These are phyloP conservation scores for Chaetorhynchus papuensis DNA, from an alignment of 2,113 vertebrate genomes.

Conservation along the genomic window DNA sequence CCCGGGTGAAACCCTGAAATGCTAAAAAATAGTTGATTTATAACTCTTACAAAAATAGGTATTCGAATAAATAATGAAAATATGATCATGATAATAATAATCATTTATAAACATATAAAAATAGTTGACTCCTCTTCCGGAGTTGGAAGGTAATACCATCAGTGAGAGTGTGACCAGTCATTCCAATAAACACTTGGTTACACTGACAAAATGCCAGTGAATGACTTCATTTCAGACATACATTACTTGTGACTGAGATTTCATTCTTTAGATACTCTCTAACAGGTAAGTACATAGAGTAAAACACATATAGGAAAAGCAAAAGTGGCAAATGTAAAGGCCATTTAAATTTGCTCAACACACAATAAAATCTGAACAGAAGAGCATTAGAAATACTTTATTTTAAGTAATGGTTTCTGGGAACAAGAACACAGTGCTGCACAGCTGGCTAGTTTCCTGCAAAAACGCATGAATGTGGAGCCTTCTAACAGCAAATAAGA, in stretches of 20 bases:
- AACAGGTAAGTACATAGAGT: neutral
- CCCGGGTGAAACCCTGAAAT: neutral
- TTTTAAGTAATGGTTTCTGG: neutral
- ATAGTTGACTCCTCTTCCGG: neutral
- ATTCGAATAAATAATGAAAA: neutral
- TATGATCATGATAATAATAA: rapidly evolving
- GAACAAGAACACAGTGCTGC: neutral
- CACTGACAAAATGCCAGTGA: neutral
- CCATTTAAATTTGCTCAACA: neutral
- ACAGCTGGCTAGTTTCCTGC: neutral
- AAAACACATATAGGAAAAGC: neutral
- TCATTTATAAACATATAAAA: neutral
- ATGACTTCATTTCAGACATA: neutral
- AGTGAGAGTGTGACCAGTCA: neutral
- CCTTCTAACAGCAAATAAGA: neutral
- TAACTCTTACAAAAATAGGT: neutral
- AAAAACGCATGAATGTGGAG: neutral
- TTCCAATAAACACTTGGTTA: neutral
- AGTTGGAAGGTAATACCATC: neutral
- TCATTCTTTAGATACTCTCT: neutral
- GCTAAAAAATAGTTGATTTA: neutral
- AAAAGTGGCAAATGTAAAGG: neutral
- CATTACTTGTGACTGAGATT: neutral
- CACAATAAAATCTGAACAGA: neutral
- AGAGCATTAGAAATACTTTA: neutral